Evolutionary conservation across 2,797 vertebrate species (phyloP).

Genomic region (Premnoplex brunnescens): DNA sequence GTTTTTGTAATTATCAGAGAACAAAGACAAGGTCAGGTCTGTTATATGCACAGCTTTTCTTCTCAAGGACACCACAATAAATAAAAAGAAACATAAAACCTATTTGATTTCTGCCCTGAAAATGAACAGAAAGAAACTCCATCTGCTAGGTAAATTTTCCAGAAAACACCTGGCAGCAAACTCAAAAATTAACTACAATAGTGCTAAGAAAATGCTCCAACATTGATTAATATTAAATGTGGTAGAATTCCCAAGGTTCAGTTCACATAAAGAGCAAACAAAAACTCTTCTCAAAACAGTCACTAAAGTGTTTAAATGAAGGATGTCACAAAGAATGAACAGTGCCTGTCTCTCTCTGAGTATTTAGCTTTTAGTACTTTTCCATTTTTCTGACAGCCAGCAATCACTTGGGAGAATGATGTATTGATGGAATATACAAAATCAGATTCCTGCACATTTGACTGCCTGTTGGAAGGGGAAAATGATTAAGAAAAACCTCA

Average conservation of each 20-base stretch:
- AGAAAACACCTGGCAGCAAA: background rate
- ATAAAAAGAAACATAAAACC: background rate
- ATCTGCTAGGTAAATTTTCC: background rate
- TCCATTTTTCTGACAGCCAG: background rate
- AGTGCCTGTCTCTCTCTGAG: background rate
- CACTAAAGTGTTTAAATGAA: background rate
- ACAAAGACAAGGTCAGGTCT: background rate
- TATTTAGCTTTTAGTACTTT: background rate
- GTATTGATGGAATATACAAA: conserved; percentile 28
- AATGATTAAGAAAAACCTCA: conserved; percentile 30
- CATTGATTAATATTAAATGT: background rate
- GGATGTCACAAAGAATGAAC: background rate
- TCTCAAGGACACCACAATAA: background rate
- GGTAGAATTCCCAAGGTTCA: background rate
- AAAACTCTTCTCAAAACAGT: background rate
- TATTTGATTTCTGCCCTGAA: background rate
- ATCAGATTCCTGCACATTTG: background rate
- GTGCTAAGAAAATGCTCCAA: background rate
- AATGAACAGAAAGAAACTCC: background rate
- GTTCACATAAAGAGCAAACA: background rate
- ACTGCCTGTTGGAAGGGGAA: conserved; percentile 24
- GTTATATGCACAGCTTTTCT: background rate
- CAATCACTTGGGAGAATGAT: background rate
- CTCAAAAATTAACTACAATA: background rate
- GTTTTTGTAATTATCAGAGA: background rate